Conservation (phyloP, 2,797 vertebrate species). For the Sebastes jordani region DNA sequence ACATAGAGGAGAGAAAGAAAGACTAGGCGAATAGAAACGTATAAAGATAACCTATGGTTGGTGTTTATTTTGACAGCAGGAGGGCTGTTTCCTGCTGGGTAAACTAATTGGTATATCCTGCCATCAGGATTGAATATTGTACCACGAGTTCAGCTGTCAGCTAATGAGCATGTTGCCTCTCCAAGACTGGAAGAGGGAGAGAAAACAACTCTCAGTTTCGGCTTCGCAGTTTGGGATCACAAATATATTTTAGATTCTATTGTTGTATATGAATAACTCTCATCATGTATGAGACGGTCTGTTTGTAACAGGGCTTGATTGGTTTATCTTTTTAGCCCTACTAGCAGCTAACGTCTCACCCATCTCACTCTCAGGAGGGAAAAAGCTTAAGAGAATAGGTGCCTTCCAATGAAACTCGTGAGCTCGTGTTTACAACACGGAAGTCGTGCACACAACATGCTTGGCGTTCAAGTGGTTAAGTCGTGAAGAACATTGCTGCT, state of each 20-base stretch:
- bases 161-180: constrained; percentile 25
- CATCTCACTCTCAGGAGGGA: no score
- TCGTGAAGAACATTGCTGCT: no score
- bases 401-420: no score
- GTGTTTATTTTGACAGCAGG: constrained; percentile 20
- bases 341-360: no score
- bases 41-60: constrained; percentile 20
- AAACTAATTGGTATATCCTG: constrained; percentile 29
- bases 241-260: no score
- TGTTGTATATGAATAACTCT: no score
- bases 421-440: no score
- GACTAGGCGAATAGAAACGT: not conserved
- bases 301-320: not conserved
- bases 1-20: not conserved
- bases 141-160: not conserved
- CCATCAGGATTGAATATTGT: constrained; percentile 4
- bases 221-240: not conserved
- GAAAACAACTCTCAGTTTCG: not conserved
- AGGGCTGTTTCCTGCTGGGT: constrained; percentile 13
- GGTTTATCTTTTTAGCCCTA: not conserved
- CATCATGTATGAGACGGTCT: no score
- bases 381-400: no score
- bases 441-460: no score
- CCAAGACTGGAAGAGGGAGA: not conserved
- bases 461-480: no score